These are phyloP conservation scores for Congeria kusceri DNA, from an alignment of 2,888 invertebrate genomes.

Conservation along the genomic window DNA sequence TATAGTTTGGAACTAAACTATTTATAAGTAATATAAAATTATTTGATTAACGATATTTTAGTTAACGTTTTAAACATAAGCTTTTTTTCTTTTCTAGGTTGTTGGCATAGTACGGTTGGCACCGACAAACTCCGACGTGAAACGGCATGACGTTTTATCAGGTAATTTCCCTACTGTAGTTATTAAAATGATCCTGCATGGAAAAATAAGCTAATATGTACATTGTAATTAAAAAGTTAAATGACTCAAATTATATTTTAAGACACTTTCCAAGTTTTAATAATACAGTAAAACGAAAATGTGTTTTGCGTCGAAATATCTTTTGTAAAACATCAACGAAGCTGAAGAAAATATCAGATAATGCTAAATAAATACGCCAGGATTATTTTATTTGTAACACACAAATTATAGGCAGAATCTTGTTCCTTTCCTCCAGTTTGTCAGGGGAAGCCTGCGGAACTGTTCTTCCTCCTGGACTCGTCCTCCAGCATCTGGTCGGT, in stretches of 20 bases:
- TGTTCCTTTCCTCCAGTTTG: conserved; percentile 44
- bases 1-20: too few species aligned
- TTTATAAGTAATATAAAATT: too few species aligned
- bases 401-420: background rate
- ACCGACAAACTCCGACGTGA: background rate
- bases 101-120: background rate
- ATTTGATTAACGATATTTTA: too few species aligned
- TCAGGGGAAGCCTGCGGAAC: conserved; percentile 64
- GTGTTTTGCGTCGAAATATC: too few species aligned
- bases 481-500: conserved; percentile 73
- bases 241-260: background rate
- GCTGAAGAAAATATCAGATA: too few species aligned
- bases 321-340: too few species aligned
- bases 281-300: too few species aligned
- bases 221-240: background rate
- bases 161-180: background rate
- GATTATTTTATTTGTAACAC: too few species aligned
- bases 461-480: conserved; percentile 65
- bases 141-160: too few species aligned
- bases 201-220: background rate
- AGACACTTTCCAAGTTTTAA: too few species aligned
- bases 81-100: background rate
- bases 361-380: too few species aligned
- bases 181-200: background rate
- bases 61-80: background rate